Evolutionary conservation across 1,140 invertebrate genomes (phyloP).

Genomic region (Ceratina japonica): DNA sequence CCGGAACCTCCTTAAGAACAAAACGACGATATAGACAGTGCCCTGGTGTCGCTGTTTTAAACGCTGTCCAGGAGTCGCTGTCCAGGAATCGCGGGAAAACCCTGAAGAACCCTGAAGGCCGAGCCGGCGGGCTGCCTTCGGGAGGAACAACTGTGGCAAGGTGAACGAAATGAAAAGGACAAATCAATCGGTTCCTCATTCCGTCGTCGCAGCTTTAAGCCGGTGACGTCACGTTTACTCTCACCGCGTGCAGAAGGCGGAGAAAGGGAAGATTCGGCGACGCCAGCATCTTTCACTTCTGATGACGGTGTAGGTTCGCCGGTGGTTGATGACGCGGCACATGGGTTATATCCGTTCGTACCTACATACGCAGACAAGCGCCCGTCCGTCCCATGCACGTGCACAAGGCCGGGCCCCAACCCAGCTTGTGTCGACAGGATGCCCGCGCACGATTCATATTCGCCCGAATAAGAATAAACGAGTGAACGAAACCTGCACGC

Average conservation of each 20-base stretch:
- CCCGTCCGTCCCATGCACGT: constrained; percentile 12
- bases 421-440: constrained; percentile 25
- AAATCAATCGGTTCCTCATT: constrained; percentile 56
- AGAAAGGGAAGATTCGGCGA: constrained; percentile 72
- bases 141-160: constrained; percentile 6
- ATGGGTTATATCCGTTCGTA: constrained; percentile 61
- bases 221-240: constrained; percentile 72
- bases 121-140: background rate
- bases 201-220: constrained; percentile 66
- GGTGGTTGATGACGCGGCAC: constrained; percentile 71
- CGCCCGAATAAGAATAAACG: constrained; percentile 55
- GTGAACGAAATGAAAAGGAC: constrained; percentile 48
- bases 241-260: constrained; percentile 60
- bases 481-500: constrained; percentile 62
- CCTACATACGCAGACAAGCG: constrained; percentile 27
- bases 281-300: constrained; percentile 74
- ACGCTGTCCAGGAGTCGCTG: no score
- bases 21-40: no score
- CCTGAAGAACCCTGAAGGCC: no score
- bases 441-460: constrained; percentile 47
- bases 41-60: no score
- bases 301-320: constrained; percentile 70
- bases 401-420: no score
- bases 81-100: no score
- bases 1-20: no score